Evolutionary conservation across 2,797 vertebrate genomes (phyloP).

Genomic region (Rhodeus uyekii): DNA sequence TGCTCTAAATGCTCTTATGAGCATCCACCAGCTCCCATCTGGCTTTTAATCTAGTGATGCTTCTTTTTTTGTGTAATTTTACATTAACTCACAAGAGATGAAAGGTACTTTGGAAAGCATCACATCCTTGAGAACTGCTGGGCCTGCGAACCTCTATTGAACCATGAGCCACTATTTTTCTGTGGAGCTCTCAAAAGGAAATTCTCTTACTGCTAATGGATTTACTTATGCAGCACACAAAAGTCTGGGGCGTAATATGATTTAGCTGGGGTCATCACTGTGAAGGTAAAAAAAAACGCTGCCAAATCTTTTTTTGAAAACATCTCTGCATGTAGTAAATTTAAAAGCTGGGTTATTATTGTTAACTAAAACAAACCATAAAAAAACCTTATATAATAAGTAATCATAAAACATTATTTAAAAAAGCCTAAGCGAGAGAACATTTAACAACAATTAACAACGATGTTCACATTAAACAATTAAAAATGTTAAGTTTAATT

Average conservation of each 20-base stretch:
- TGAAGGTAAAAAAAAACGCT: not conserved
- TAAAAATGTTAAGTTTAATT: not conserved
- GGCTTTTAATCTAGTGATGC: slow-evolving; percentile 18
- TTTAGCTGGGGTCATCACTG: slow-evolving; percentile 24
- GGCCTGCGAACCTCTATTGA: not conserved
- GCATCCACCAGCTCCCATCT: not conserved
- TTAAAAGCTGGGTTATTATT: not conserved
- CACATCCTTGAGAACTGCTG: slow-evolving; percentile 33
- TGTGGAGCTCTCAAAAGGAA: slow-evolving; percentile 6
- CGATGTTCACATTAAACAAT: too few species aligned
- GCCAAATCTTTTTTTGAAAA: slow-evolving; percentile 15
- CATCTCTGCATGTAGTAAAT: slow-evolving; percentile 12
- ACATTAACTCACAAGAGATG: slow-evolving; percentile 43
- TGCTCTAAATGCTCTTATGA: slow-evolving; percentile 7
- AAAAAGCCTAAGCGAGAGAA: not conserved
- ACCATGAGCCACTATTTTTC: slow-evolving; percentile 2
- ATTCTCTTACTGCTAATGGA: slow-evolving; percentile 25
- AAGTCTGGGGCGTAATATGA: slow-evolving; percentile 15
- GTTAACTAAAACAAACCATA: not conserved
- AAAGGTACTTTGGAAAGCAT: slow-evolving; percentile 41
- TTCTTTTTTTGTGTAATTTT: slow-evolving; percentile 21
- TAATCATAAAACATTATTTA: not conserved
- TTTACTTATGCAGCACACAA: slow-evolving; percentile 24
- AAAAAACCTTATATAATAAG: not conserved
- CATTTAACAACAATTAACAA: too few species aligned